Evolutionary conservation across 1,140 invertebrate species (phyloP).

Genomic region (Ridgeia piscesae): DNA sequence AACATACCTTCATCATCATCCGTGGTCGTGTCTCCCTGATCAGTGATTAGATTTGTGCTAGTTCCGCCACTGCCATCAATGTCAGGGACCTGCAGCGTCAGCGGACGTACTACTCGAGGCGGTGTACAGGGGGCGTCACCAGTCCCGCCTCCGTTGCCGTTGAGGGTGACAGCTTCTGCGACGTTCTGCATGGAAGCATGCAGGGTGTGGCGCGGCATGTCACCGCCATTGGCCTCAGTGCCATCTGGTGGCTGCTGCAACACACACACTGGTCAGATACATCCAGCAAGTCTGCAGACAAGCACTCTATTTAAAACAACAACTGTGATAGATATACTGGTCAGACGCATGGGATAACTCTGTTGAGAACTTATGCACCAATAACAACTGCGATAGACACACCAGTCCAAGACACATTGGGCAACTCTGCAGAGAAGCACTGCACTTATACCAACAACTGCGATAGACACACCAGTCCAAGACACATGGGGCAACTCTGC

Average conservation of each 20-base stretch:
- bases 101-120: background rate
- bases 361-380: no score
- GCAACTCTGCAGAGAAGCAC: no score
- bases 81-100: background rate
- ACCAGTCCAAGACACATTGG: no score
- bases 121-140: background rate
- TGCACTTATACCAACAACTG: no score
- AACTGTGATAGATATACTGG: no score
- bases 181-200: background rate
- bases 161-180: background rate
- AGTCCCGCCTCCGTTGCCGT: background rate
- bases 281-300: no score
- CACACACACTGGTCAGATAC: background rate
- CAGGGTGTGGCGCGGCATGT: background rate
- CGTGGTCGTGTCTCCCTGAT: conserved; percentile 10
- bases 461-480: no score
- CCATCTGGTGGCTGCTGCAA: background rate
- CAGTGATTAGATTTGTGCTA: background rate
- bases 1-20: conserved; percentile 10
- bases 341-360: no score
- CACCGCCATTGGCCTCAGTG: background rate
- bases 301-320: no score
- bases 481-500: no score
- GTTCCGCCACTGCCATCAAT: background rate
- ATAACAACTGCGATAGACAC: no score